Percentiles rank a stretch among this genome's conserved stretches.
Conservation (phyloP, 2,797 vertebrate genomes). For the Prunella strophiata region DNA sequence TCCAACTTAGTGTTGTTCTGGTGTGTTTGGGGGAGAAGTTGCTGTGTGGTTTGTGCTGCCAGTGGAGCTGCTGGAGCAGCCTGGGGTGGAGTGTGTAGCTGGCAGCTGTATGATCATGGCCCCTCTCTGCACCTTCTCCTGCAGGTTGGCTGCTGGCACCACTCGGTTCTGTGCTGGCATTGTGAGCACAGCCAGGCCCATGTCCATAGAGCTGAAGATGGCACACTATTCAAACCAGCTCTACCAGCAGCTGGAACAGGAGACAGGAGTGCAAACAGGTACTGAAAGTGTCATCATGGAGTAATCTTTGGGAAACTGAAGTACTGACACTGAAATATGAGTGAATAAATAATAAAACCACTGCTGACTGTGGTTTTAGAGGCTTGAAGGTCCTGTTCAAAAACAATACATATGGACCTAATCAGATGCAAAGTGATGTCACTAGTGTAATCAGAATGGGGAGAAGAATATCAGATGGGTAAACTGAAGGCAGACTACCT, state of each 20-base stretch:
- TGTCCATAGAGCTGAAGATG: constrained; percentile 93
- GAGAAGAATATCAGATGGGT: not conserved
- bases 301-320: not conserved
- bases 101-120: not conserved
- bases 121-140: not conserved
- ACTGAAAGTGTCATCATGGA: not conserved
- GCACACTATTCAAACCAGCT: constrained; percentile 92
- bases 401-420: rapidly evolving
- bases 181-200: constrained; percentile 88
- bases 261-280: constrained; percentile 94
- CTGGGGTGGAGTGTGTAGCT: no score
- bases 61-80: not conserved
- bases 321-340: not conserved
- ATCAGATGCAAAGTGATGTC: not conserved
- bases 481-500: not conserved
- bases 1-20: not conserved
- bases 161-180: constrained; percentile 94
- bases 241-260: constrained; percentile 89
- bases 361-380: not conserved
- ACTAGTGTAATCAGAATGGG: not conserved
- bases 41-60: not conserved
- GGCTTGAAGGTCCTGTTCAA: not conserved
- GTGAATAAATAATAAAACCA: not conserved
- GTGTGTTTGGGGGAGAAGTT: not conserved
- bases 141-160: constrained; percentile 92